Conservation (phyloP, 2,113 vertebrate species). For the Origma solitaria region DNA sequence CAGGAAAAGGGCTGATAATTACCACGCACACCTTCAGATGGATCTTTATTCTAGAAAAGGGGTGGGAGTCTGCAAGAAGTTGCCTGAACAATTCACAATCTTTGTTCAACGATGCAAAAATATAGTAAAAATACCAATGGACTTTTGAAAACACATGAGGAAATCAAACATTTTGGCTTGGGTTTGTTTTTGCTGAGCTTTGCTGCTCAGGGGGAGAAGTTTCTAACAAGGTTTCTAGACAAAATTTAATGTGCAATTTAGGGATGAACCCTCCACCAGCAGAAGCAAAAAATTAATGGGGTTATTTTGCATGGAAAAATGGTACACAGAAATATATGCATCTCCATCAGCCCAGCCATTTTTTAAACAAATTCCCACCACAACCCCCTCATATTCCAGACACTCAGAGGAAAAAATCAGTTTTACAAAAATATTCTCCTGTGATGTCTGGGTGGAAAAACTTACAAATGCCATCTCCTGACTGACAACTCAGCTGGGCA, state of each 20-base stretch:
- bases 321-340: neutral
- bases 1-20: fast-evolving
- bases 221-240: neutral
- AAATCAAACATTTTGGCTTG: neutral
- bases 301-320: neutral
- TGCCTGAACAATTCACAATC: neutral
- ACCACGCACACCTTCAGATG: fast-evolving
- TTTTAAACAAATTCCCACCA: neutral
- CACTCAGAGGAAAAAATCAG: neutral
- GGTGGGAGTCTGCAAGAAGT: neutral
- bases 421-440: neutral
- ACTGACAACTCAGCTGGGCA: neutral
- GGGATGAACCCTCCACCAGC: slow-evolving; percentile 43
- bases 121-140: fast-evolving
- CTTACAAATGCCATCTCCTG: neutral
- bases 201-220: neutral
- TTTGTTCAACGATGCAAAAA: neutral
- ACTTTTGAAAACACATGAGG: fast-evolving
- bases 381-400: neutral
- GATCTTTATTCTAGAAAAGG: neutral
- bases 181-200: neutral
- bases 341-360: neutral
- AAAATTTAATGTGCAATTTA: neutral
- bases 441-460: slow-evolving; percentile 14
- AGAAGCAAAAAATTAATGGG: neutral